Conservation (phyloP, 2,888 invertebrate genomes). For the Coenonympha arcania region DNA sequence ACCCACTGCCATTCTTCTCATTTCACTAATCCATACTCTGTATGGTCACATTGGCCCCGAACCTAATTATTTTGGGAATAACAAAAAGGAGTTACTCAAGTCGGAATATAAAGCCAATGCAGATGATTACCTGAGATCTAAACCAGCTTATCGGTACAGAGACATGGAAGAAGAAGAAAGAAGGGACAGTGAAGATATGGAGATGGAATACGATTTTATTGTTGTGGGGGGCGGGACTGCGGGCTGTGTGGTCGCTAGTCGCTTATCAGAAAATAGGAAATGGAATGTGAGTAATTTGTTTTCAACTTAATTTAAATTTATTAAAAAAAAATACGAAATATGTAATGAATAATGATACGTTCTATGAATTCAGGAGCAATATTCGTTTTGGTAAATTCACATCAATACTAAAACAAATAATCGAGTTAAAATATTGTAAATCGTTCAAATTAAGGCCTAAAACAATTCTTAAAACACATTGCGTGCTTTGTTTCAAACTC, state of each 20-base stretch:
- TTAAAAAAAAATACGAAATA: too few species aligned
- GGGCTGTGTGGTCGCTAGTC: constrained; percentile 61
- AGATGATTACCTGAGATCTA: constrained; percentile 8
- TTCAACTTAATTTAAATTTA: not conserved
- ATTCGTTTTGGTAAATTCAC: too few species aligned
- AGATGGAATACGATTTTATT: constrained; percentile 53
- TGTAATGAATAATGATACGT: too few species aligned
- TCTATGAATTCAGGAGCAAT: too few species aligned
- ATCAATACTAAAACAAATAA: too few species aligned
- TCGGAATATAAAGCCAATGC: constrained; percentile 15
- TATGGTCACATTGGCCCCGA: constrained; percentile 58
- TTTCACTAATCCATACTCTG: constrained; percentile 59
- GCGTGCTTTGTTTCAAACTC: too few species aligned
- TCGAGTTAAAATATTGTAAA: too few species aligned
- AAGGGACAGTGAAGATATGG: constrained; percentile 18
- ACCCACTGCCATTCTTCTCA: constrained; percentile 62
- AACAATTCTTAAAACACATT: too few species aligned
- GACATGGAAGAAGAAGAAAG: constrained; percentile 23
- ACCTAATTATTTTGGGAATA: constrained; percentile 54
- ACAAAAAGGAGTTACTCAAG: constrained; percentile 28
- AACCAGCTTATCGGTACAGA: constrained; percentile 18
- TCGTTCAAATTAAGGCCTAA: too few species aligned
- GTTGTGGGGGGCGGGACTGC: constrained; percentile 65
- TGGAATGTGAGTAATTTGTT: constrained; percentile 48
- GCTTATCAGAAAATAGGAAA: constrained; percentile 59